These are phyloP conservation scores for Galeopsomyia nigrocyanea DNA, from an alignment of 2,888 invertebrate genomes.

Conservation along the genomic window DNA sequence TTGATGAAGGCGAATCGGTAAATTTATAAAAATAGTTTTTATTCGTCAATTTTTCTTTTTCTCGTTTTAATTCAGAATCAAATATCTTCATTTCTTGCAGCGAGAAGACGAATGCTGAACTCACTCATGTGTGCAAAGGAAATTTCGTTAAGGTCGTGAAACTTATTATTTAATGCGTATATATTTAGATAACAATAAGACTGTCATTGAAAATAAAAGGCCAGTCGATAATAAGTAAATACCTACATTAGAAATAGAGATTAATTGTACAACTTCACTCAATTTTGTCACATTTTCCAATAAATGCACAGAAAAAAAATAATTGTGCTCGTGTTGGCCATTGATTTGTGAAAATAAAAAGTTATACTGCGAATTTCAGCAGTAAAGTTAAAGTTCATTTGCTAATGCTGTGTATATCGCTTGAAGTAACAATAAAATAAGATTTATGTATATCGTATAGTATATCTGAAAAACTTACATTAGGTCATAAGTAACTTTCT, in stretches of 20 bases:
- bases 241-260: conserved; percentile 8
- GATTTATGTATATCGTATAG: conserved; percentile 15
- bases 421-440: conserved; percentile 18
- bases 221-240: conserved; percentile 10
- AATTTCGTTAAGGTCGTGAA: conserved; percentile 1
- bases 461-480: conserved; percentile 24
- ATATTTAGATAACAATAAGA: conserved; percentile 18
- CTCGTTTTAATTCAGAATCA: conserved; percentile 4
- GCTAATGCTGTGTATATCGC: conserved; percentile 3
- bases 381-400: conserved; percentile 20
- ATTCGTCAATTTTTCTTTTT: conserved; percentile 5
- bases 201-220: neutral
- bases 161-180: conserved; percentile 2
- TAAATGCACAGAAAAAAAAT: conserved; percentile 20
- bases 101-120: conserved; percentile 13
- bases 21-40: neutral
- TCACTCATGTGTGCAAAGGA: neutral
- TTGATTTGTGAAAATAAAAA: conserved; percentile 28
- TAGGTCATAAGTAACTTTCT: conserved; percentile 30
- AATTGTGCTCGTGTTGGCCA: neutral
- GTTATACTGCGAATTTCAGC: conserved; percentile 18
- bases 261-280: neutral
- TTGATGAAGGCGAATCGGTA: conserved; percentile 4
- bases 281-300: conserved; percentile 12
- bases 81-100: conserved; percentile 17